A percentile compares a stretch with the other conserved stretches of the same genome.
phyloP scores from a whole-genome alignment of 2,797 vertebrate species.

The Graptemys geographica region DNA sequence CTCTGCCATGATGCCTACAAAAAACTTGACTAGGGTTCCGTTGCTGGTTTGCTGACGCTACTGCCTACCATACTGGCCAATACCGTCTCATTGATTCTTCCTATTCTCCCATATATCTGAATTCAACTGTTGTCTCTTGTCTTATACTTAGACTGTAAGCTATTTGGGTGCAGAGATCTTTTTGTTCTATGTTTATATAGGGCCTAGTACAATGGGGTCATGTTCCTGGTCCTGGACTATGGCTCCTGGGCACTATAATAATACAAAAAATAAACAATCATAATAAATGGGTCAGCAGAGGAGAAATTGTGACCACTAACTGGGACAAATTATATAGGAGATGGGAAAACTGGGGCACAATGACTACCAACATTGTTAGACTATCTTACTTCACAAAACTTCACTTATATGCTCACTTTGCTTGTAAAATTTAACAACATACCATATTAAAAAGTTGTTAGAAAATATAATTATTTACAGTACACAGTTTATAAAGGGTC shows the following conservation, averaged over 20 bases:
- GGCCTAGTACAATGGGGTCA: background rate
- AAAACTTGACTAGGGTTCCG: too few relatives aligned
- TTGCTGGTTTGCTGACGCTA: too few relatives aligned
- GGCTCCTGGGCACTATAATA: background rate
- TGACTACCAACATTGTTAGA: background rate
- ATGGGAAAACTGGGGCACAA: background rate
- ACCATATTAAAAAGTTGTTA: background rate
- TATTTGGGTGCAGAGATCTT: too few relatives aligned
- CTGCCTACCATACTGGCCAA: too few relatives aligned
- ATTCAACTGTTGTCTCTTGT: too few relatives aligned
- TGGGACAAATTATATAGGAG: background rate
- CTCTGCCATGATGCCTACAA: too few relatives aligned
- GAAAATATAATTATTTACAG: background rate
- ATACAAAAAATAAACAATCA: background rate
- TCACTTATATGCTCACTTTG: background rate
- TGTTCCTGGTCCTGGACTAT: background rate
- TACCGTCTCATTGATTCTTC: too few relatives aligned
- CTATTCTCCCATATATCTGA: too few relatives aligned
- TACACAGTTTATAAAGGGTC: constrained; percentile 5
- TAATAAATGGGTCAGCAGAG: background rate
- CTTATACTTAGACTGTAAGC: too few relatives aligned
- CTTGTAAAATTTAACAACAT: background rate
- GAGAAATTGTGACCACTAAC: background rate
- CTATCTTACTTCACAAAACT: background rate
- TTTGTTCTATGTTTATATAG: too few relatives aligned